Base-by-base conservation (phyloP, 2,888 invertebrate genomes). In the Amaurobius ferox region DNA sequence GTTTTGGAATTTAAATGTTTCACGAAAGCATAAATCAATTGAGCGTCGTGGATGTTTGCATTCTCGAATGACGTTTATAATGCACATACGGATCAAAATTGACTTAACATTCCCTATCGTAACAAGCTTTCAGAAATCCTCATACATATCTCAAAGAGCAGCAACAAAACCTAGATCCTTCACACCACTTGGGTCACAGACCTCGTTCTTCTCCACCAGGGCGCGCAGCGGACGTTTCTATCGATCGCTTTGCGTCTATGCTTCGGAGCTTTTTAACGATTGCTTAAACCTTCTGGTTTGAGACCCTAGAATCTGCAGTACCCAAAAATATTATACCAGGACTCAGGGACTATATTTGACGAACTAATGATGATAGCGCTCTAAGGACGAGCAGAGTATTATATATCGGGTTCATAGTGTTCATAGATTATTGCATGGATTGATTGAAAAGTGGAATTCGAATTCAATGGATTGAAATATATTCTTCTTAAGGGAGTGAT, bases 201-300 rank as follows among this genome's bases (percentile, higher is more conserved):
- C 23, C 23, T 55, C 55, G 55, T 1, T 23, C 55, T 23, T 55
- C 55, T 3, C 23, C 55, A 23, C 55, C 23, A 55, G 55, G 55
- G 55, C 19, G 55, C 55, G 55, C 55, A 23, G 55, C 55, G 23
- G 11, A 23, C 55, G 23, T 23, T n/a, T 23, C 1, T 55, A 55
- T 55, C 55, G 55, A 55, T 55, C 55, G 55, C 55, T 23, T 55
- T 55, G 55, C 55, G 55, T 55, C 55, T 55, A 55, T 55, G 55
- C 19, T 55, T 55, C 55, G 23, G 55, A 55, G 55, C 55, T 55
- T 55, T 55, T 23, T 55, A 55, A 55, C 55, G 55, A 55, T 55
- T 55, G 19, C 55, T 55, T 55, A 55, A 55, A 55, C 55, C 55
- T 55, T 55, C 55, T 55, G 55, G 55, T 55, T 55, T 55, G 55